A percentile compares a stretch with the other conserved stretches of the same genome.
These are phyloP conservation scores for Phrynosoma blainvillii DNA, from an alignment of 2,113 vertebrate species.

Conservation along the genomic window DNA sequence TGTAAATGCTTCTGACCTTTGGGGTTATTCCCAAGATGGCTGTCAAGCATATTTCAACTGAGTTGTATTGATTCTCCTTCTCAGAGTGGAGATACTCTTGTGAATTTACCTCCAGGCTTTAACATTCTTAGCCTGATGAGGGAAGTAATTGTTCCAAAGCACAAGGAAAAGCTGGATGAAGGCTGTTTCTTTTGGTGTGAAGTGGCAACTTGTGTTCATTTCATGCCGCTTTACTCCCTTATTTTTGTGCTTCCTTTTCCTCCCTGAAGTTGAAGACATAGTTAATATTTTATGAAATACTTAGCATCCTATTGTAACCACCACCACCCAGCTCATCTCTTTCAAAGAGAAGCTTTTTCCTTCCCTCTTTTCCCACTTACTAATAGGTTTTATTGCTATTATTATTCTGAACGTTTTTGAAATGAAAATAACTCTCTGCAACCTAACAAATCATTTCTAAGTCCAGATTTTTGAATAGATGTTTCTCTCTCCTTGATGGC, in stretches of 20 bases:
- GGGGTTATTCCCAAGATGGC: constrained; percentile 3
- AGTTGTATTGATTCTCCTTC: background rate
- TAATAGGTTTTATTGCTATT: background rate
- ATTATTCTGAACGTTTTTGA: background rate
- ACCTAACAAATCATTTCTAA: background rate
- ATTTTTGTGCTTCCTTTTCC: background rate
- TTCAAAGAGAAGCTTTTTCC: background rate
- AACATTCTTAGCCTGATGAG: background rate
- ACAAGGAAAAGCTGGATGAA: background rate
- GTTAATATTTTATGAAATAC: background rate
- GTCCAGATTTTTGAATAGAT: background rate
- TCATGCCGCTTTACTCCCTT: background rate
- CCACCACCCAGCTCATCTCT: background rate
- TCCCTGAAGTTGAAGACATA: background rate
- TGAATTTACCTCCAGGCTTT: constrained; percentile 10
- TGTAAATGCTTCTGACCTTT: constrained; percentile 9
- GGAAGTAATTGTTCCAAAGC: background rate
- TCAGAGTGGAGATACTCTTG: constrained; percentile 9
- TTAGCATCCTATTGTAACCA: constrained; percentile 4
- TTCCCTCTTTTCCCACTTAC: background rate
- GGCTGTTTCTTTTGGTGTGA: constrained; percentile 28
- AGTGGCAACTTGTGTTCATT: constrained; percentile 7
- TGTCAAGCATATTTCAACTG: constrained; percentile 3
- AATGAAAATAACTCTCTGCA: background rate
- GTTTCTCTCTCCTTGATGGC: background rate